Percentiles rank a stretch among this genome's conserved stretches.
Evolutionary conservation across 2,797 vertebrate genomes (phyloP).

Genomic region (Peromyscus melanophrys): DNA sequence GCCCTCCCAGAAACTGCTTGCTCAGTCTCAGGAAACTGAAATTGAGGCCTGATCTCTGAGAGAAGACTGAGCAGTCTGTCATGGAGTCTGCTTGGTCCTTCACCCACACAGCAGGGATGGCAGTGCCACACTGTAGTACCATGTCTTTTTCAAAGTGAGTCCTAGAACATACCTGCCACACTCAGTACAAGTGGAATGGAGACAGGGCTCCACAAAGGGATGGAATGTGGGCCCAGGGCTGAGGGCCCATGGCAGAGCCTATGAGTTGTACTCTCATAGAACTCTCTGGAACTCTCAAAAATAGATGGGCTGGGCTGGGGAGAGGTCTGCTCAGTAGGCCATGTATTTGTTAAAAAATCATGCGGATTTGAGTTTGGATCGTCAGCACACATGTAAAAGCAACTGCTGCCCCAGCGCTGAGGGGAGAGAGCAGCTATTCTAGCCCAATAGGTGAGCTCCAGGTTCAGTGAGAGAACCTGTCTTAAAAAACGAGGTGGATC

Average conservation of each 20-base stretch:
- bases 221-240: accelerated
- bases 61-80: no score
- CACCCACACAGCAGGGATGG: no score
- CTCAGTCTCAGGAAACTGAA: no score
- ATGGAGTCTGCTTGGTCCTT: no score
- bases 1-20: no score
- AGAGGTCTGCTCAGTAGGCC: not conserved
- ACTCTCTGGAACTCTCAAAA: not conserved
- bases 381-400: not conserved
- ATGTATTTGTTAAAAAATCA: not conserved
- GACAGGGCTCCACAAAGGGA: not conserved
- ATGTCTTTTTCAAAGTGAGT: not conserved
- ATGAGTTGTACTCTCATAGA: not conserved
- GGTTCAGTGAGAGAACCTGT: not conserved
- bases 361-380: not conserved
- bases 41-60: no score
- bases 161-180: not conserved
- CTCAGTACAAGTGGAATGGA: not conserved
- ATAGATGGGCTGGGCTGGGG: not conserved
- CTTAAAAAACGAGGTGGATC: no score
- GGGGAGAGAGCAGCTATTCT: not conserved
- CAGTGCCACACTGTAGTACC: not conserved
- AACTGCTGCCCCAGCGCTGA: not conserved
- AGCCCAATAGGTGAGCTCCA: not conserved
- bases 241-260: not conserved